Conservation (phyloP, 2,113 vertebrate species). For the Indicator indicator region DNA sequence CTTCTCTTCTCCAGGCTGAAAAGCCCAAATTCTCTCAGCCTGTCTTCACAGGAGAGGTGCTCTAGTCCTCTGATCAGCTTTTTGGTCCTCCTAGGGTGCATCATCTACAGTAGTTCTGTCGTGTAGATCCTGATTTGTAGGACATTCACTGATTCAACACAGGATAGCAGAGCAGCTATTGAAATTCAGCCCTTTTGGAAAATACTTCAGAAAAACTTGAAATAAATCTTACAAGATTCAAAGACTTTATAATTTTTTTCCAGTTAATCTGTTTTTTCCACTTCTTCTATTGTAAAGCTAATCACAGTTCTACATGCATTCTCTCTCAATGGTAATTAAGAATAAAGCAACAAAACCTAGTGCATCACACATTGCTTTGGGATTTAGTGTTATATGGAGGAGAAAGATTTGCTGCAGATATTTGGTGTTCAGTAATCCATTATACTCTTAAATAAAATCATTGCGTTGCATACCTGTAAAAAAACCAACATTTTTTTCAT, state of each 20-base stretch:
- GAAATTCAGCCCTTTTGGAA: background rate
- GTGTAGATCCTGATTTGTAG: background rate
- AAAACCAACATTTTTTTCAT: background rate
- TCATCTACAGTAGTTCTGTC: background rate
- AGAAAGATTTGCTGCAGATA: background rate
- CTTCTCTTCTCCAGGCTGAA: no score
- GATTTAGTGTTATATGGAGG: background rate
- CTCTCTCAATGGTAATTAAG: constrained; percentile 2
- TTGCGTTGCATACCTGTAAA: background rate
- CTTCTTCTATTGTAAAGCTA: background rate
- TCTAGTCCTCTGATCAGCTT: no score
- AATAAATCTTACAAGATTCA: background rate
- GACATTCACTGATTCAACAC: background rate
- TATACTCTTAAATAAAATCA: background rate
- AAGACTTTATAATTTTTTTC: background rate
- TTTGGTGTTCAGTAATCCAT: background rate
- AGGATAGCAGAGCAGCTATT: background rate
- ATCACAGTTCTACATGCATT: background rate
- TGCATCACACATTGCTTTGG: background rate
- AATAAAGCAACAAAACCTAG: constrained; percentile 17
- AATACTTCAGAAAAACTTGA: background rate
- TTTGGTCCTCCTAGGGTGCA: background rate
- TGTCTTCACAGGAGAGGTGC: no score
- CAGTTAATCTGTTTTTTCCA: background rate
- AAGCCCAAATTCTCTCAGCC: no score